Evolutionary conservation across 92 coral and sea anemone genomes (phyloP).

Genomic region (Nematostella vectensis): DNA sequence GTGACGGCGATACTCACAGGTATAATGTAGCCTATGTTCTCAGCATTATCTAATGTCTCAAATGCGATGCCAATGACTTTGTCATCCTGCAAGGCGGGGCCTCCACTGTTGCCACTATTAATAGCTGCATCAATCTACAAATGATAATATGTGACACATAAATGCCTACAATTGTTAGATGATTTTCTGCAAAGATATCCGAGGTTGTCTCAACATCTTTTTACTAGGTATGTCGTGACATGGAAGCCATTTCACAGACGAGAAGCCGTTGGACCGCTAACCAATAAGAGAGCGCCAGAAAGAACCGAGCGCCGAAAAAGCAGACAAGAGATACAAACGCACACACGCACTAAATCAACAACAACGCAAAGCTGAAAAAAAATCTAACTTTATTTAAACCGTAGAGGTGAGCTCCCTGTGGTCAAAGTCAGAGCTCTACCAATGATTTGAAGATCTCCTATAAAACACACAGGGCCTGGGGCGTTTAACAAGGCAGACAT

Average conservation of each 20-base stretch:
- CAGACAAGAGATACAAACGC: too few species aligned
- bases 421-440: neutral
- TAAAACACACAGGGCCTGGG: too few species aligned
- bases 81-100: conserved; percentile 82
- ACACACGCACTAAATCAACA: too few species aligned
- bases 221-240: neutral
- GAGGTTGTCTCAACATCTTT: neutral
- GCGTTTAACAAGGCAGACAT: too few species aligned
- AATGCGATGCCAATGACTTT: conserved; percentile 83
- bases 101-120: conserved; percentile 88
- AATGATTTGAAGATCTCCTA: too few species aligned
- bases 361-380: too few species aligned
- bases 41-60: conserved; percentile 85
- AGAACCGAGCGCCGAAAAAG: too few species aligned
- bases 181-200: neutral
- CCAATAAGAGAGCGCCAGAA: too few species aligned
- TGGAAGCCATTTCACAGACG: too few species aligned
- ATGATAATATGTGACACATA: neutral
- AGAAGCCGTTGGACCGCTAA: too few species aligned
- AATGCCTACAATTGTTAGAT: neutral
- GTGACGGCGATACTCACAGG: too few species aligned
- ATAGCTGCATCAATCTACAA: conserved; percentile 89
- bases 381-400: too few species aligned
- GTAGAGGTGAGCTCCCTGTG: neutral
- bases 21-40: conserved; percentile 81